Evolutionary conservation across 2,113 vertebrate genomes (phyloP).

Genomic region (Melierax canorus): DNA sequence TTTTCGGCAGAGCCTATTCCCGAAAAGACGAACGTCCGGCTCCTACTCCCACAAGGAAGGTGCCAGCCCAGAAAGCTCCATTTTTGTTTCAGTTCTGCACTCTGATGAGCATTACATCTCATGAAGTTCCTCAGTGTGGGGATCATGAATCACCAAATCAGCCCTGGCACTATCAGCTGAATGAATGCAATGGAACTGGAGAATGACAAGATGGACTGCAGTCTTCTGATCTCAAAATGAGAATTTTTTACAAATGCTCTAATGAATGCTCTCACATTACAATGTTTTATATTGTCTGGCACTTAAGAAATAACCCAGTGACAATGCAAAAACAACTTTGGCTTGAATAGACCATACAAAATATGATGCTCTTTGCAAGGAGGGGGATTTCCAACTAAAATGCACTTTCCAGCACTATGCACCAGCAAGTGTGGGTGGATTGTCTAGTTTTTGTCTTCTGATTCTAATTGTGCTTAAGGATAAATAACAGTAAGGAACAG

Average conservation of each 20-base stretch:
- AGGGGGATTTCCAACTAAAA: neutral
- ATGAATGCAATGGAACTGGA: neutral
- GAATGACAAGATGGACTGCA: neutral
- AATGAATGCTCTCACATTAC: neutral
- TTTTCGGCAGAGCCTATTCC: too few species aligned
- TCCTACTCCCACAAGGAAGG: too few species aligned
- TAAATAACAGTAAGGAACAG: neutral
- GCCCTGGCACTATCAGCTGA: neutral
- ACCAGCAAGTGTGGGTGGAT: neutral
- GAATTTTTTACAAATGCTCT: neutral
- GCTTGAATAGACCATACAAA: neutral
- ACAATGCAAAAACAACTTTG: neutral
- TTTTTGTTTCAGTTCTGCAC: neutral
- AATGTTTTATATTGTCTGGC: neutral
- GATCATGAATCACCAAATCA: neutral
- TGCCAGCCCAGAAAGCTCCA: too few species aligned
- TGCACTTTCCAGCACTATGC: neutral
- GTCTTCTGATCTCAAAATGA: neutral
- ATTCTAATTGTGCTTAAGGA: neutral
- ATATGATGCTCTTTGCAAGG: neutral
- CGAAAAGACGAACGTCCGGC: too few species aligned
- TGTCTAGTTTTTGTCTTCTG: neutral
- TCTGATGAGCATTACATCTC: neutral
- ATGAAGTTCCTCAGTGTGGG: neutral
- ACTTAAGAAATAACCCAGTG: neutral